Conservation (phyloP, 2,888 invertebrate species). For the Choristoneura rosaceana region DNA sequence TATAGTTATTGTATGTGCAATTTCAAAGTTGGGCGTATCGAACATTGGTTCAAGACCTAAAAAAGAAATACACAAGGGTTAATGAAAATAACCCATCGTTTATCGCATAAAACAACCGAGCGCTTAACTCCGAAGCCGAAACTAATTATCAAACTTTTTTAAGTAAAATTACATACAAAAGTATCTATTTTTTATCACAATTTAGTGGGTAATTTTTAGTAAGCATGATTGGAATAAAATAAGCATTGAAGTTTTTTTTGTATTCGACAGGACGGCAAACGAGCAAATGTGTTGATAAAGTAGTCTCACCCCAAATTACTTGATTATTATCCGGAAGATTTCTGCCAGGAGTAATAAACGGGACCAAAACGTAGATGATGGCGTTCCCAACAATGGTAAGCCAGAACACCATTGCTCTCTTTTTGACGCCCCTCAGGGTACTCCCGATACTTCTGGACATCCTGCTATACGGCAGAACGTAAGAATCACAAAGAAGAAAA, state of each 20-base stretch:
- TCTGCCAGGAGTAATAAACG: conserved; percentile 44
- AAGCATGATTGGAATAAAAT: no score
- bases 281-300: conserved; percentile 39
- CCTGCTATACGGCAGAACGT: conserved; percentile 47
- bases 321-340: conserved; percentile 38
- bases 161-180: no score
- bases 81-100: no score
- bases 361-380: conserved; percentile 38
- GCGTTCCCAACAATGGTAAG: conserved; percentile 40
- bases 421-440: conserved; percentile 42
- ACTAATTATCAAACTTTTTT: no score
- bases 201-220: no score
- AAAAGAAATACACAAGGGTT: not conserved
- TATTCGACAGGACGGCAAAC: no score
- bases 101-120: no score
- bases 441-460: conserved; percentile 47
- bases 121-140: no score
- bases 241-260: no score
- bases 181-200: no score
- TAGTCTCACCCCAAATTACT: not conserved
- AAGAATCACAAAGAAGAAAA: conserved; percentile 50
- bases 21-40: conserved; percentile 41
- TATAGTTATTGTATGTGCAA: conserved; percentile 35
- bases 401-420: conserved; percentile 45
- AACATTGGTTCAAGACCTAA: conserved; percentile 42